Percentiles rank a stretch among this genome's conserved stretches.
Evolutionary conservation across 2,888 invertebrate genomes (phyloP).

Genomic region (Apeira syringaria): DNA sequence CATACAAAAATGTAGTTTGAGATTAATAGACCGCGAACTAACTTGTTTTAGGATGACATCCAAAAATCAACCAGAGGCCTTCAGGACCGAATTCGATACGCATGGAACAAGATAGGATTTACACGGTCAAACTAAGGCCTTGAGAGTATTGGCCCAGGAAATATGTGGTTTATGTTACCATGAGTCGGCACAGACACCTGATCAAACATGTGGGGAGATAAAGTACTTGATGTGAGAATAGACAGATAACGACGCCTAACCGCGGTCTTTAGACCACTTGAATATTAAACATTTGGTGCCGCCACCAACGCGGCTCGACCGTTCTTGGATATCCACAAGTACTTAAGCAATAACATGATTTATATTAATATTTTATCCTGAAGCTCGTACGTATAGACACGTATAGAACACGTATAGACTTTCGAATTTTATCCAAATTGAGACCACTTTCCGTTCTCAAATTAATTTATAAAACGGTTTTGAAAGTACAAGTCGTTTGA

Average conservation of each 20-base stretch:
- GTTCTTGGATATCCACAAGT: background rate
- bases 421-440: too few relatives aligned
- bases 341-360: too few relatives aligned
- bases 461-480: too few relatives aligned
- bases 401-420: too few relatives aligned
- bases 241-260: conserved; percentile 69
- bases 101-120: conserved; percentile 51
- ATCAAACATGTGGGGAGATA: conserved; percentile 79
- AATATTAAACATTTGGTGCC: conserved; percentile 37
- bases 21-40: background rate
- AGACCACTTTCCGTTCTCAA: too few relatives aligned
- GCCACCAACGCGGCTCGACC: conserved; percentile 3
- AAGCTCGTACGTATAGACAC: too few relatives aligned
- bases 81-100: conserved; percentile 50
- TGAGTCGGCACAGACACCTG: conserved; percentile 63
- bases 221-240: conserved; percentile 77
- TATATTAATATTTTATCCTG: too few relatives aligned
- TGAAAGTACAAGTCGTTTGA: too few relatives aligned
- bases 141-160: conserved; percentile 47
- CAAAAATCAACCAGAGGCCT: conserved; percentile 41
- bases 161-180: conserved; percentile 59
- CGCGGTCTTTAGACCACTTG: conserved; percentile 57
- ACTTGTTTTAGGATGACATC: background rate
- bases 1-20: background rate
- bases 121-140: conserved; percentile 70